phyloP scores from a whole-genome alignment of 2,797 vertebrate genomes.

The Loris lydekkerianus region DNA sequence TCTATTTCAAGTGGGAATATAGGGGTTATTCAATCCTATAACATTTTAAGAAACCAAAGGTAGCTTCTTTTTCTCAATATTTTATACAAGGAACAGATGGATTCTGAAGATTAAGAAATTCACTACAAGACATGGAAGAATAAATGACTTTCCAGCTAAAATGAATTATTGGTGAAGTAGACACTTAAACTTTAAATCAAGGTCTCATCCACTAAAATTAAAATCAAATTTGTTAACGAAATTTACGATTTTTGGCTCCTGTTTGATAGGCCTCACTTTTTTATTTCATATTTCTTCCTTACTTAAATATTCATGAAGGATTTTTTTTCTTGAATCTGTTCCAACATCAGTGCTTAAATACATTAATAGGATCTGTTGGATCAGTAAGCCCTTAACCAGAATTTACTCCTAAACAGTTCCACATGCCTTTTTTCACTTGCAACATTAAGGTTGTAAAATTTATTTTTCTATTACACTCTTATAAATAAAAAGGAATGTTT shows the following conservation, averaged over 20 bases:
- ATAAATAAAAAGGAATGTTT: neutral
- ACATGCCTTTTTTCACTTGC: neutral
- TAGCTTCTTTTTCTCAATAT: slow-evolving; percentile 7
- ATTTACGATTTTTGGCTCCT: slow-evolving; percentile 20
- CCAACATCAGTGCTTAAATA: slow-evolving; percentile 57
- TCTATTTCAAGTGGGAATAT: slow-evolving; percentile 3
- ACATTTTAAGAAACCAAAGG: neutral
- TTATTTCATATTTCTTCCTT: slow-evolving; percentile 18
- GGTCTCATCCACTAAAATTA: neutral
- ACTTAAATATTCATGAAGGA: slow-evolving; percentile 52
- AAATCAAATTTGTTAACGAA: neutral
- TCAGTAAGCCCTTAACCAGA: slow-evolving; percentile 23
- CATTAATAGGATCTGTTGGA: neutral
- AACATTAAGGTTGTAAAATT: neutral
- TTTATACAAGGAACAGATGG: neutral
- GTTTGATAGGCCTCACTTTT: neutral
- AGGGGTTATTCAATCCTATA: neutral
- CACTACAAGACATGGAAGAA: neutral
- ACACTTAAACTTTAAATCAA: neutral
- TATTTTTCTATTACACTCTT: neutral
- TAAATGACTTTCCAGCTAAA: slow-evolving; percentile 18
- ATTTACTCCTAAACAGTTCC: slow-evolving; percentile 34
- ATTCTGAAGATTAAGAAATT: slow-evolving; percentile 18
- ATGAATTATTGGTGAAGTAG: neutral
- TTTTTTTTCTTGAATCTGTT: slow-evolving; percentile 48